Evolutionary conservation across 2,113 vertebrate genomes (phyloP), one percentile per base, ranked within the genome.

Genomic region (Coptodon rendalli): DNA sequence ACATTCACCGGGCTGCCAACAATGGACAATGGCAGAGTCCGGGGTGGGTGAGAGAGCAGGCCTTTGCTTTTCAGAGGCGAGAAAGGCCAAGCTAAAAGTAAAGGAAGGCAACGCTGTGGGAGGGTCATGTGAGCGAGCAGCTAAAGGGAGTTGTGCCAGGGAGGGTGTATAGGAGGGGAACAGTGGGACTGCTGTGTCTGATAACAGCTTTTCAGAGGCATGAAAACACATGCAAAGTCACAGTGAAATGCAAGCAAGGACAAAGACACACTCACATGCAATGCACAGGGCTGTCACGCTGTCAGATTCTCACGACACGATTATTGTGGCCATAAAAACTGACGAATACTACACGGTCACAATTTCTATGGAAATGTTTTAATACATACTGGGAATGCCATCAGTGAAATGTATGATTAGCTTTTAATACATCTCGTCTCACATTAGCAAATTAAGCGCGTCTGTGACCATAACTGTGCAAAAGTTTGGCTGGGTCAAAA

Each of bases 111-210:
- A 84, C 87, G 86, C 86, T 24, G 79, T 90, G 82, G 92, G 91
- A 89, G 90, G 91, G 93, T 95, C 96, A 95, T 95, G 95, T 96
- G 95, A 94, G 88, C 3, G 31, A 87, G 83, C 36, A 38, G 89
- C 85, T 78, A 71, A 63, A 81, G 86, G 87, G 89, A 81, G 89
- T 80, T 91, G 92, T 90, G 92, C 80, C 87, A 92, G 90, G 89
- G 90, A 89, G 90, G 86, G 78, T 87, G 90, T 78, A 87, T 85
- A 36, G 93, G 89, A 91, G 93, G 89, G 61, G 89, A 93, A 95
- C 94, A 95, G 93, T 89, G 89, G 45, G 38, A 82, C 92, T 94
- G 94, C 94, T 95, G 96, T 96, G 92, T 89, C 87, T 61, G 92
- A 96, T 94, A 94, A 93, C 93, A 93, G 88, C 92, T 93, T 94